phyloP scores from a whole-genome alignment of 1,140 invertebrate genomes.

The Saccostrea cuccullata region DNA sequence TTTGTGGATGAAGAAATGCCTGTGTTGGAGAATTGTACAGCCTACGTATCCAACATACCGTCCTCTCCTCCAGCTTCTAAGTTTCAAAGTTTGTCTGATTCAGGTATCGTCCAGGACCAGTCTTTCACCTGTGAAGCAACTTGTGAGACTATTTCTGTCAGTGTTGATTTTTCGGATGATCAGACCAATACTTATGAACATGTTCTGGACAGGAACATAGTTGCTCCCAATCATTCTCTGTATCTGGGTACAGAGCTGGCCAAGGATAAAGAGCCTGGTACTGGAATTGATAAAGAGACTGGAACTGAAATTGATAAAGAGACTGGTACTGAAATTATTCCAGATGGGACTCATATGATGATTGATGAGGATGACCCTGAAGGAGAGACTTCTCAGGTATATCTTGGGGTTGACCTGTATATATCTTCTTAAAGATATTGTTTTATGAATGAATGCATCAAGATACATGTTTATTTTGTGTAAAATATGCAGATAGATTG shows the following conservation, averaged over 20 bases:
- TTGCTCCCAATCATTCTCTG: not conserved
- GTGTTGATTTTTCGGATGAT: conserved; percentile 8
- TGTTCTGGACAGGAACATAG: not conserved
- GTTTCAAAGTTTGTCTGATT: conserved; percentile 18
- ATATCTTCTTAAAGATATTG: too few species aligned
- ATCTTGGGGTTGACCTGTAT: not conserved
- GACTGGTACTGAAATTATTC: not conserved
- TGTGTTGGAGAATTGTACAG: conserved; percentile 10
- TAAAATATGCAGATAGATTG: too few species aligned
- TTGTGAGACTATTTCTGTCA: conserved; percentile 27
- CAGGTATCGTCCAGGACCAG: conserved; percentile 13
- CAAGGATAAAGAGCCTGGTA: not conserved
- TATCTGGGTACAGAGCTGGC: not conserved
- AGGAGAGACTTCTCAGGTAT: not conserved
- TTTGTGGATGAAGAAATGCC: conserved; percentile 7
- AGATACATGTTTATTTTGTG: too few species aligned
- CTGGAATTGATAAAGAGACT: not conserved
- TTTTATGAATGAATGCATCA: too few species aligned
- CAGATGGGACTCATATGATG: not conserved
- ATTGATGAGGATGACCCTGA: not conserved
- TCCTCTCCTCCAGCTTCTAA: not conserved
- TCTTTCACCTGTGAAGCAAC: conserved; percentile 22
- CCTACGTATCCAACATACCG: conserved; percentile 11
- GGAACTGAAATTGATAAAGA: not conserved
- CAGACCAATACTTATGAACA: conserved; percentile 6